These are phyloP conservation scores for Tribolium castaneum DNA, from an alignment of 1,140 invertebrate genomes.

Conservation along the genomic window DNA sequence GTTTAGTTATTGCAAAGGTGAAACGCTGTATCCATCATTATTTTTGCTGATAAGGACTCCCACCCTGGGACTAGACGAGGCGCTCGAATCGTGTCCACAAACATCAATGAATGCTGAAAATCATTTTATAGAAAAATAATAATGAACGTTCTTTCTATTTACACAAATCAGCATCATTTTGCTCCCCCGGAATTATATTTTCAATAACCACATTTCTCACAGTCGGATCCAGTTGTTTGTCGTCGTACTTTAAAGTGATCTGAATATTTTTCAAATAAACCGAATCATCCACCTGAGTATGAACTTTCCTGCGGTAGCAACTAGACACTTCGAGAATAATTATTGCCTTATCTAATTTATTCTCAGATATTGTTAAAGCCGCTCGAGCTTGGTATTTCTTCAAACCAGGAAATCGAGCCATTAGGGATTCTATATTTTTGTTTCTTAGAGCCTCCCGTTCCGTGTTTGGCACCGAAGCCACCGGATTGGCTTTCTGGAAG, in stretches of 20 bases:
- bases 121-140: no score
- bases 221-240: not conserved
- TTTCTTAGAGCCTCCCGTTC: not conserved
- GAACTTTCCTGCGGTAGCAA: not conserved
- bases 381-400: slow-evolving; percentile 13
- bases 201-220: not conserved
- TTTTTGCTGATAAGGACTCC: not conserved
- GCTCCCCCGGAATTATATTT: no score
- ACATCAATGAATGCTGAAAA: no score
- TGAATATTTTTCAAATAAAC: not conserved
- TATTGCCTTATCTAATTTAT: not conserved
- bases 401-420: not conserved
- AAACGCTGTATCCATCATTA: not conserved
- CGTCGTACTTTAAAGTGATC: not conserved
- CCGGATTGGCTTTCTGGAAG: not conserved
- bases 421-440: not conserved
- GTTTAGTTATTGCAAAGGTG: not conserved
- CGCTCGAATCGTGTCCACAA: no score
- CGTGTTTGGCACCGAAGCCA: not conserved
- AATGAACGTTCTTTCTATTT: no score
- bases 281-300: not conserved
- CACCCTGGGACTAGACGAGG: not conserved
- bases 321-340: not conserved
- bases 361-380: not conserved
- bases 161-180: no score